phyloP scores from a whole-genome alignment of 2,113 vertebrate species.

The Gorsachius goisagi region DNA sequence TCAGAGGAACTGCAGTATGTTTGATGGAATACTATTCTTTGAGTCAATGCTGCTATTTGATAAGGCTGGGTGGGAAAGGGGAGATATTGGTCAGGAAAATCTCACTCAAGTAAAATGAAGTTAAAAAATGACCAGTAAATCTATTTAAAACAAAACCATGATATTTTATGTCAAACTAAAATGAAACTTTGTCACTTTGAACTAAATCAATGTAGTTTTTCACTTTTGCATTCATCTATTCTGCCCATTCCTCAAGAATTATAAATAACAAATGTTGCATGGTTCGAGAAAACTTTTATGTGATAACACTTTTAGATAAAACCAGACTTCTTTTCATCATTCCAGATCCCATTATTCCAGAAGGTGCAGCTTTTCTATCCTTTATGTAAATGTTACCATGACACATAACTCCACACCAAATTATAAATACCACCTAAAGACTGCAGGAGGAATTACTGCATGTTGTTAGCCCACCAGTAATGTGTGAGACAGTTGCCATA shows the following conservation, averaged over 20 bases:
- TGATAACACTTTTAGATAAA: background rate
- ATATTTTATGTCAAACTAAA: background rate
- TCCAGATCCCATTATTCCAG: background rate
- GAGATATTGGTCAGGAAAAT: background rate
- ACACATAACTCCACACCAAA: background rate
- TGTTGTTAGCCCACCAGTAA: background rate
- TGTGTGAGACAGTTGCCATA: background rate
- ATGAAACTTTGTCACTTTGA: background rate
- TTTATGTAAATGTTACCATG: background rate
- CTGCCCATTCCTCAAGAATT: background rate
- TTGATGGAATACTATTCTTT: background rate
- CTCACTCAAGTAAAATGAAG: background rate
- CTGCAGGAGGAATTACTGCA: background rate
- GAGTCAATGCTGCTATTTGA: background rate
- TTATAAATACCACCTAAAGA: background rate
- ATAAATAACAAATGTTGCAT: background rate
- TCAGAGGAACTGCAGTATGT: background rate
- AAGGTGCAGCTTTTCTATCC: background rate
- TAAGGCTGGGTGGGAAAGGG: background rate
- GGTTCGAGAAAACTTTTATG: background rate
- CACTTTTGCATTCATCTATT: background rate
- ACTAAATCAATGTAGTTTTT: background rate
- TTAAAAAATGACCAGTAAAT: background rate
- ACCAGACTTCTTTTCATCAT: background rate
- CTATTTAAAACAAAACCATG: background rate